phyloP scores from a whole-genome alignment of 2,113 vertebrate genomes.

The Coturnix japonica region DNA sequence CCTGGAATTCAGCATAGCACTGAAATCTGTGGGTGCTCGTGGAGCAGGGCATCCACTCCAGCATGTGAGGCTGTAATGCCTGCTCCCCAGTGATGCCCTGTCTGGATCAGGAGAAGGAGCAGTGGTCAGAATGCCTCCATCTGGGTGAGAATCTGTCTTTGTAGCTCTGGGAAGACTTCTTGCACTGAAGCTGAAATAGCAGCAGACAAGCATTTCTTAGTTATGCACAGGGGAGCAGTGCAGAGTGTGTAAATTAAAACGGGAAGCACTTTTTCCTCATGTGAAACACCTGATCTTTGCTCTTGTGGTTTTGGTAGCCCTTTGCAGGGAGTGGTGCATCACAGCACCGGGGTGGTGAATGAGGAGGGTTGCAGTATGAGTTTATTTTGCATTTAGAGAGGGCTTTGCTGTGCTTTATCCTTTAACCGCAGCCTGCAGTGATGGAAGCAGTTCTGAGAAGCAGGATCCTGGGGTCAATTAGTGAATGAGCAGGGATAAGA shows the following conservation, averaged over 20 bases:
- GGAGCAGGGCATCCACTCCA: not conserved
- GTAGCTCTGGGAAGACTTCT: not conserved
- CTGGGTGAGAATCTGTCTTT: not conserved
- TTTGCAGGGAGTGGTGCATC: not conserved
- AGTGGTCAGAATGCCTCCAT: not conserved
- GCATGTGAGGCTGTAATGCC: not conserved
- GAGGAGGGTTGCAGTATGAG: not conserved
- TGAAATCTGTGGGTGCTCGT: not conserved
- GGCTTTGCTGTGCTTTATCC: not conserved
- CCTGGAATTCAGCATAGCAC: not conserved
- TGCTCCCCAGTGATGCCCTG: not conserved
- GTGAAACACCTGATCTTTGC: not conserved
- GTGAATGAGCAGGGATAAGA: slow-evolving; percentile 53
- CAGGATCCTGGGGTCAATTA: slow-evolving; percentile 52
- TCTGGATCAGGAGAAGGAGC: not conserved
- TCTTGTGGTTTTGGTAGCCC: not conserved
- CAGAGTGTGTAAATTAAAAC: not conserved
- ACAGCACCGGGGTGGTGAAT: not conserved
- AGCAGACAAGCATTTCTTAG: not conserved
- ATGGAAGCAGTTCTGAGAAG: slow-evolving; percentile 13
- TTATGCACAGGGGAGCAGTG: not conserved
- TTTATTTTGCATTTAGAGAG: not conserved
- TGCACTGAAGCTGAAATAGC: not conserved
- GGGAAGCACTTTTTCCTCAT: not conserved
- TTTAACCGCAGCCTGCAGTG: slow-evolving; percentile 31